These are phyloP conservation scores for Argyresthia goedartella DNA, from an alignment of 2,888 invertebrate species.

Conservation along the genomic window DNA sequence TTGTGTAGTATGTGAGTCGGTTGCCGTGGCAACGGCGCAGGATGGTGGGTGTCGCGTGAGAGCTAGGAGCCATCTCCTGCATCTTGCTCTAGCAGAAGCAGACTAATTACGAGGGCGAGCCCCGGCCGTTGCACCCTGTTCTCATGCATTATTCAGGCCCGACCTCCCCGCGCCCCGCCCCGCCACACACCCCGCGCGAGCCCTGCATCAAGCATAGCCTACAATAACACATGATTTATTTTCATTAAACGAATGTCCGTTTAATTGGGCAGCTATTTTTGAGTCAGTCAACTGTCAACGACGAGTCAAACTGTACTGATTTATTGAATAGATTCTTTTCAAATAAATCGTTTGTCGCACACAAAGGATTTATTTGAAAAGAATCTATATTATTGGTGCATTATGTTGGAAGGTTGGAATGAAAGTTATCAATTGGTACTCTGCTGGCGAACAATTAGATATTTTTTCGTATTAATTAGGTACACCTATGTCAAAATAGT, in stretches of 20 bases:
- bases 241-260: slow-evolving; percentile 1
- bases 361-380: no score
- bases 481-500: no score
- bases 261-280: slow-evolving; percentile 4
- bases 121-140: slow-evolving; percentile 38
- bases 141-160: slow-evolving; percentile 33
- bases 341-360: not conserved
- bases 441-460: no score
- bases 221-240: not conserved
- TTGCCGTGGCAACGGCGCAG: not conserved
- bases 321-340: not conserved
- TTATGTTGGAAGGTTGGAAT: no score
- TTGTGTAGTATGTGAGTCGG: slow-evolving; percentile 1
- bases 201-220: not conserved
- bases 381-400: no score
- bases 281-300: slow-evolving; percentile 5
- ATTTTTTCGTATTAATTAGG: no score
- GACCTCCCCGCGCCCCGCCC: slow-evolving; percentile 10
- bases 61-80: slow-evolving; percentile 22
- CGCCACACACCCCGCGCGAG: not conserved
- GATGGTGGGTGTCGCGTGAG: slow-evolving; percentile 23
- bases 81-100: slow-evolving; percentile 17
- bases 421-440: no score
- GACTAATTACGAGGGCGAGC: slow-evolving; percentile 46
- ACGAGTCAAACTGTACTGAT: not conserved